Percentiles rank a stretch among this genome's conserved stretches.
phyloP scores from a whole-genome alignment of 2,888 invertebrate genomes.

The Axea sp. region DNA sequence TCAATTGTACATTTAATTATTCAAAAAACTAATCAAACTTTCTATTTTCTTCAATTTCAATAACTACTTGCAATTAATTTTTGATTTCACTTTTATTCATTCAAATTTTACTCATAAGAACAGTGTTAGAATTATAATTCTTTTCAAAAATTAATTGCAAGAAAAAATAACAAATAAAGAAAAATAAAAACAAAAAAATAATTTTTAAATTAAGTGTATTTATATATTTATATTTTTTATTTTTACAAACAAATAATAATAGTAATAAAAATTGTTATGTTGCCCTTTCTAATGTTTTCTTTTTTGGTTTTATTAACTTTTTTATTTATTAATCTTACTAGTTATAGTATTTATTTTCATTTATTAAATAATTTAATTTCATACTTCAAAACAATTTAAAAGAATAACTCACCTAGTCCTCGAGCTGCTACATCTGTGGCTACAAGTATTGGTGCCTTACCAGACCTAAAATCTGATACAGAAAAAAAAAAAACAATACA shows the following conservation, averaged over 20 bases:
- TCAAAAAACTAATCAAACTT: slow-evolving; percentile 6
- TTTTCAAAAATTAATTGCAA: slow-evolving; percentile 9
- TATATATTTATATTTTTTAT: not conserved
- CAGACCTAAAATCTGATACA: slow-evolving; percentile 87
- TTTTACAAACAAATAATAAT: slow-evolving; percentile 4
- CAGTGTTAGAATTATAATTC: not conserved
- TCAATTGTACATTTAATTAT: slow-evolving; percentile 14
- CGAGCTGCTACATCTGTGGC: slow-evolving; percentile 97
- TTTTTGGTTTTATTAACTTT: slow-evolving; percentile 2
- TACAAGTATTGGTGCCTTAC: slow-evolving; percentile 92
- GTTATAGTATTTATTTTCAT: too few relatives aligned
- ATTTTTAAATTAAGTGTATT: too few relatives aligned
- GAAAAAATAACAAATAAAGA: slow-evolving; percentile 1
- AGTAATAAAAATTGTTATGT: slow-evolving; percentile 9
- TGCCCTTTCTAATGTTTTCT: slow-evolving; percentile 23
- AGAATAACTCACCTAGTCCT: slow-evolving; percentile 91
- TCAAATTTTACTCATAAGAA: not conserved
- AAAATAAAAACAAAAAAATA: slow-evolving; percentile 11
- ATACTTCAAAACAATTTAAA: too few relatives aligned
- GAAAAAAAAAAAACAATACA: too few relatives aligned
- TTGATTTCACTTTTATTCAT: too few relatives aligned
- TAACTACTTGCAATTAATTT: slow-evolving; percentile 8
- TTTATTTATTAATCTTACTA: slow-evolving; percentile 13
- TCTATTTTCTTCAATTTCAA: slow-evolving; percentile 3
- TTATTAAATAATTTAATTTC: too few relatives aligned